phyloP scores from a whole-genome alignment of 2,113 vertebrate genomes.

The Psephotus haematonotus region DNA sequence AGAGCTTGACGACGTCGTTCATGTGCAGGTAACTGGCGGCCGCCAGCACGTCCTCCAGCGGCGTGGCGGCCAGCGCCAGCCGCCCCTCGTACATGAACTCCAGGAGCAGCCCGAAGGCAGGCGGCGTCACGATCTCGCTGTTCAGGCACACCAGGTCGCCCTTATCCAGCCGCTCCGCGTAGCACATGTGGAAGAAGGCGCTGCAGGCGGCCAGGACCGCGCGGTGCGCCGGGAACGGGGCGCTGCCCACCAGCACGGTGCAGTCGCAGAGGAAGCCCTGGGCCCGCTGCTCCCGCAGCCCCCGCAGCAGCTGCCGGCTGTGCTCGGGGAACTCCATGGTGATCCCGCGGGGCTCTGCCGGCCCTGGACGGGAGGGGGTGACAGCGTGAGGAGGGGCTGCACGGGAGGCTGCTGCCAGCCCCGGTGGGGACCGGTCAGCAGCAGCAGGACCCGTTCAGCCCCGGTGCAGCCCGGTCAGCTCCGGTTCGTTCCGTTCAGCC shows the following conservation, averaged over 20 bases:
- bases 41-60: slow-evolving; percentile 90
- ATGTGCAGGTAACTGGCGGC: slow-evolving; percentile 96
- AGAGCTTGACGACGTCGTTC: slow-evolving; percentile 94
- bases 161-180: slow-evolving; percentile 83
- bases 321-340: slow-evolving; percentile 93
- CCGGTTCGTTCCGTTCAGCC: no score
- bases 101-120: slow-evolving; percentile 88
- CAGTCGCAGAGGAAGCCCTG: slow-evolving; percentile 96
- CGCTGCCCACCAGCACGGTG: slow-evolving; percentile 85
- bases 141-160: slow-evolving; percentile 82
- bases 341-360: not conserved
- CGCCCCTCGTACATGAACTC: slow-evolving; percentile 94
- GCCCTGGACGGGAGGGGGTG: no score
- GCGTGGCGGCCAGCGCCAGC: slow-evolving; percentile 81
- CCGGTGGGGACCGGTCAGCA: not conserved
- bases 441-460: no score
- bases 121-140: slow-evolving; percentile 89
- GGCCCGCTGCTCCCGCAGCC: slow-evolving; percentile 86
- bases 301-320: slow-evolving; percentile 87
- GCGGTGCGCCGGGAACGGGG: slow-evolving; percentile 87
- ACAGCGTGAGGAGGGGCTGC: no score
- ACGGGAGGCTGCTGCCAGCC: not conserved
- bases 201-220: slow-evolving; percentile 92
- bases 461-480: no score
- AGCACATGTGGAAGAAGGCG: slow-evolving; percentile 95